Evolutionary conservation across 2,113 vertebrate genomes (phyloP).

Genomic region (Alectura lathami): DNA sequence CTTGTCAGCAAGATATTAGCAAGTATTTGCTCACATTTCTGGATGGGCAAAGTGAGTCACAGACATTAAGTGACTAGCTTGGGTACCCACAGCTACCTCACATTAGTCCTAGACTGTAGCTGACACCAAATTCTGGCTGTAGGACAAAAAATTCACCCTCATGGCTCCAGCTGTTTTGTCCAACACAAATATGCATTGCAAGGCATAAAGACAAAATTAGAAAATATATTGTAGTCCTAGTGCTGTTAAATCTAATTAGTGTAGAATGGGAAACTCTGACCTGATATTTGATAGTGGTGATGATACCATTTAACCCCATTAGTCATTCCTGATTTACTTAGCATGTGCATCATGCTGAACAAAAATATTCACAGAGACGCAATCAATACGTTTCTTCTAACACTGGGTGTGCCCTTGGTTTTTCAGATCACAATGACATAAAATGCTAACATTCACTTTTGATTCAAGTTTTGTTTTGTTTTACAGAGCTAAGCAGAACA

Average conservation of each 20-base stretch:
- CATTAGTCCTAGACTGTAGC: background rate
- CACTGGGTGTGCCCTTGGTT: background rate
- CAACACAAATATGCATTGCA: background rate
- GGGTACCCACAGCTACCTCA: background rate
- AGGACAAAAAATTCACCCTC: background rate
- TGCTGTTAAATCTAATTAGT: conserved; percentile 24
- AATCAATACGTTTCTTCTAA: conserved; percentile 33
- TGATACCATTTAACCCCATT: conserved; percentile 35
- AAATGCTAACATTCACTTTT: background rate
- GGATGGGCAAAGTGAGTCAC: background rate
- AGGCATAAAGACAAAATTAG: conserved; percentile 3
- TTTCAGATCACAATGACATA: conserved; percentile 1
- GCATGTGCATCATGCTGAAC: conserved; percentile 21
- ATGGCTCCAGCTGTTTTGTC: background rate
- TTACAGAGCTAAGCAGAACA: background rate
- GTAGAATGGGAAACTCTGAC: background rate
- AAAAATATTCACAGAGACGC: background rate
- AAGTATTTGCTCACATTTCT: background rate
- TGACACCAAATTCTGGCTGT: background rate
- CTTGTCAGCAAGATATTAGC: background rate
- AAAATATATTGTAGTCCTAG: conserved; percentile 19
- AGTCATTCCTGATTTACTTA: conserved; percentile 28
- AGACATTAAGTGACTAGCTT: background rate
- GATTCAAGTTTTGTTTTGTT: background rate
- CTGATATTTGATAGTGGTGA: background rate